Conservation (phyloP, 2,113 vertebrate species). For the Pygoscelis adeliae region DNA sequence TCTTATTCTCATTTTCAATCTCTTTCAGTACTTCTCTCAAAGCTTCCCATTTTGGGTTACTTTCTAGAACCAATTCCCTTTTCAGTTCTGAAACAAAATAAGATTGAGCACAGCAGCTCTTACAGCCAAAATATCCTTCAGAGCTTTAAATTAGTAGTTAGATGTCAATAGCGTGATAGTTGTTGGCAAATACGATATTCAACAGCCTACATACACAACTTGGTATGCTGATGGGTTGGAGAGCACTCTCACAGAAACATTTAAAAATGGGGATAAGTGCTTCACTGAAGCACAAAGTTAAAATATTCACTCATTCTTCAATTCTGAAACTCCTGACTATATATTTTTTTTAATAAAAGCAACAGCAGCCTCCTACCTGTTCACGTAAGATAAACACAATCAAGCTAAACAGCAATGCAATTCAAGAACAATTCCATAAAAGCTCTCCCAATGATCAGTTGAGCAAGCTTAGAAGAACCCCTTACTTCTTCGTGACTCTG, state of each 20-base stretch:
- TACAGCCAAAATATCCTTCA: slow-evolving; percentile 1
- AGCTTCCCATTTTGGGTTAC: slow-evolving; percentile 95
- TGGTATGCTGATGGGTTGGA: neutral
- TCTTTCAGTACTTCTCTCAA: slow-evolving; percentile 90
- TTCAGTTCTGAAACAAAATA: slow-evolving; percentile 79
- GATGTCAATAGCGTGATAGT: neutral
- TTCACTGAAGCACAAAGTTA: neutral
- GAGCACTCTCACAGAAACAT: neutral
- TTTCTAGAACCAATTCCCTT: slow-evolving; percentile 89
- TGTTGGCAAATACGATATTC: neutral
- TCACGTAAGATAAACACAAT: neutral
- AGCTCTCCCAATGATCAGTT: neutral
- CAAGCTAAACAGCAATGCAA: neutral
- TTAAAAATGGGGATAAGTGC: neutral
- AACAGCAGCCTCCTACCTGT: neutral
- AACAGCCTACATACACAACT: neutral
- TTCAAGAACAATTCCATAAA: neutral
- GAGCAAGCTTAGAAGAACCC: neutral
- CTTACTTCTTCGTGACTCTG: neutral
- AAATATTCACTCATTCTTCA: neutral
- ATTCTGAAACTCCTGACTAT: neutral
- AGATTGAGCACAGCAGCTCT: neutral
- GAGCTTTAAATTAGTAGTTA: neutral
- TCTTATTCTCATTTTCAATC: slow-evolving; percentile 91
- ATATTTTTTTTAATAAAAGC: neutral